Base-by-base conservation (phyloP, 1,140 invertebrate species). In the Camponotus floridanus region DNA sequence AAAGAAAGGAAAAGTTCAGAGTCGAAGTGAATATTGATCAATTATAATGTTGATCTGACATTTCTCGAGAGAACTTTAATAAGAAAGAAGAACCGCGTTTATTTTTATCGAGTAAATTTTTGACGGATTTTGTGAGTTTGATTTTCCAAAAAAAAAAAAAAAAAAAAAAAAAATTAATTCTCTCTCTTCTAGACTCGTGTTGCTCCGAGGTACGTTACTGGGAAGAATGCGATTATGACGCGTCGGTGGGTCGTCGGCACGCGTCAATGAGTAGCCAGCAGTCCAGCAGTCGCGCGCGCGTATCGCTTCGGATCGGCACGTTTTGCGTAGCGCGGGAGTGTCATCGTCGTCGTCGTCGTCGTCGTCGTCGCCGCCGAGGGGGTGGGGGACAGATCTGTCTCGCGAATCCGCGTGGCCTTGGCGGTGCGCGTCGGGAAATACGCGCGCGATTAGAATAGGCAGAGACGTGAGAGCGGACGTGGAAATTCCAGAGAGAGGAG, bases 241-340 rank as follows among this genome's bases (percentile, higher is more conserved):
- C 76, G 61, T 51, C 18, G 64, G 33, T 68, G 67, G 65, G 78
- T 71, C 78, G 65, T 73, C 79, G 79, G 79, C 68, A 83, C 79
- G 79, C 79, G 79, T 61, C 3, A 45, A 8, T n/a, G 65, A 13
- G 18, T 11, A 31, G 76, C 9, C 36, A 39, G 36, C 36, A 39
- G 36, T 39, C 26, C 26, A 26, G 26, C 68, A 83, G 79, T 83
- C 67, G 62, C 45, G 67, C 55, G 18, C 31, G 68, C 39, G 79
- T 73, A 83, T 73, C 55, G 68, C 55, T 48, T 39, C 39, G 13
- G 55, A 83, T 31, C 39, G 31, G 79, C 31, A 18, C 15, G 18
- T 42, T 33, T 62, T 45, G 21, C 26, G 26, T 62, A 21, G 59
- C 18, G 21, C 26, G 8, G 8, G n/a, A 55, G 18, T 21, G 2